Evolutionary conservation across 2,113 vertebrate species (phyloP), one percentile per base, ranked within the genome.

Genomic region (Holacanthus passer): DNA sequence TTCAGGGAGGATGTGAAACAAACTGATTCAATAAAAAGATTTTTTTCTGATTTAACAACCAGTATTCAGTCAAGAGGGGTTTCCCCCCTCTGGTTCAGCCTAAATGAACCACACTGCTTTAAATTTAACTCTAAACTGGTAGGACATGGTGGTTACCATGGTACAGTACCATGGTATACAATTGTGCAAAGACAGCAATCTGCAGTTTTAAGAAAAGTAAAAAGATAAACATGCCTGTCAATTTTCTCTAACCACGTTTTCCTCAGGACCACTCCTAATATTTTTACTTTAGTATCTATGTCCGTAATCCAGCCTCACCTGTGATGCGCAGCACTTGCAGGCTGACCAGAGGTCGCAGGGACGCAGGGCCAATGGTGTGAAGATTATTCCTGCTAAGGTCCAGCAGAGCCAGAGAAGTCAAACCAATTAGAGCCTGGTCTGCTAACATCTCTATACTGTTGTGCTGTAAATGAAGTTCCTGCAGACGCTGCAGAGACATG

Each of bases 401-500:
- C 58, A 98, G 94, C 83, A 98, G 91, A 35, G 97, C 97, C 73
- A 97, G 90, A 9, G 97, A 98, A 31, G 96, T 95, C 20, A 98
- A 87, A 12, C 97, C 97, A 0, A 91, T 94, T 29, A 98, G 90
- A 9, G 97, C 97, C 86, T 96, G 95, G 32, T 97, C 95, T 62
- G 96, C 96, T 64, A 98, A 90, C 39, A 91, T 73, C 89, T 97
- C 96, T 24, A 98, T 94, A 35, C 90, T 95, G 93, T 98, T 98
- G 86, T 97, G 96, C 88, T 98, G 97, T 73, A 98, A 79, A 84
- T 97, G 97, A 35, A 97, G 95, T 85, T 97, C 97, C 91, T 97
- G 97, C 43, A 98, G 93, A 66, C 97, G 96, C 97, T 98, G 92
- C 71, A 67, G 37, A 39, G 14, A 80, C 64, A 75, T 4, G 41